A percentile compares a stretch with the other conserved stretches of the same genome.
Evolutionary conservation across 1,140 invertebrate genomes (phyloP).

Genomic region (Euwallacea similis): DNA sequence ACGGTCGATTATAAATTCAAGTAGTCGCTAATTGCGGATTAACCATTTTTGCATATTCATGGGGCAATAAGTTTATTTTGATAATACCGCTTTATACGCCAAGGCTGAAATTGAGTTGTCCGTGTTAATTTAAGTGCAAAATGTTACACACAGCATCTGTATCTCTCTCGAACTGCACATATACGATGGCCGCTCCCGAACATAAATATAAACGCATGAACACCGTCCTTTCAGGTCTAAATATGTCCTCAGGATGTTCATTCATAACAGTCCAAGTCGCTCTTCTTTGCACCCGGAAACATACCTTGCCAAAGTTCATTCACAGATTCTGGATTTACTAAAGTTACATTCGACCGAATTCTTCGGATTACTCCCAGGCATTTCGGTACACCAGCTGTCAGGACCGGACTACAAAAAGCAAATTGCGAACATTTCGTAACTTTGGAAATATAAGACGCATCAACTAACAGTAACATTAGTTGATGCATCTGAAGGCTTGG

Average conservation of each 20-base stretch:
- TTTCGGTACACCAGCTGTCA: too few species aligned
- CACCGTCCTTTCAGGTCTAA: slow-evolving; percentile 43
- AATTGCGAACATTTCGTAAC: too few species aligned
- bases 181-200: too few species aligned
- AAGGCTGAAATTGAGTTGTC: too few species aligned
- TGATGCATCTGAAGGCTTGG: too few species aligned
- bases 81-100: background rate
- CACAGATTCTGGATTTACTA: slow-evolving; percentile 46
- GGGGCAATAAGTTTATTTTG: slow-evolving; percentile 4
- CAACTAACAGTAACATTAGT: too few species aligned
- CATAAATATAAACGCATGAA: slow-evolving; percentile 14
- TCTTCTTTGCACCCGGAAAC: slow-evolving; percentile 47
- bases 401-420: too few species aligned
- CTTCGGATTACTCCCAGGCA: too few species aligned
- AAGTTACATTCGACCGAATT: background rate
- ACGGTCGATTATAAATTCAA: slow-evolving; percentile 12
- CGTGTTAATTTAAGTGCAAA: too few species aligned
- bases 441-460: too few species aligned
- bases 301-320: slow-evolving; percentile 54
- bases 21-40: slow-evolving; percentile 13
- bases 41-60: slow-evolving; percentile 14
- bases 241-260: slow-evolving; percentile 50
- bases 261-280: slow-evolving; percentile 45
- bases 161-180: too few species aligned
- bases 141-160: too few species aligned